Evolutionary conservation across 2,797 vertebrate species (phyloP), one percentile per base, ranked within the genome.

Genomic region (Myotis findleyi): DNA sequence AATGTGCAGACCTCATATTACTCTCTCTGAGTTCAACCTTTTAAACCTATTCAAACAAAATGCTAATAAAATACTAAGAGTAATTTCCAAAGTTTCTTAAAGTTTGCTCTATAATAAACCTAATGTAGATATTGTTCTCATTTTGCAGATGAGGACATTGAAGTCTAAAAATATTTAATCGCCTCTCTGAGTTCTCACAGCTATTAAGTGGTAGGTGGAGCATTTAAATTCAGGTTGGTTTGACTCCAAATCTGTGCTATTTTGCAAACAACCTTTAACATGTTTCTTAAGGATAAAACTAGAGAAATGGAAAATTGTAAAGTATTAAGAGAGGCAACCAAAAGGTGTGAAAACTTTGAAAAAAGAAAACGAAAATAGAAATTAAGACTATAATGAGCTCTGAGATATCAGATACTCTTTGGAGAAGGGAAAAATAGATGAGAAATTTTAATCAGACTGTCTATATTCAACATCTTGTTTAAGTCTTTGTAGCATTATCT

Each of bases 401-500:
- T 41, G 30, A 96, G 57, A 88, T 53, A 91, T 72, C 21, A 75
- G 53, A 69, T 72, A 86, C 21, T 81, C 87, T 96, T 91, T 75
- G 30, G 49, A 51, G 44, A 93, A 77, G 41, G 33, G 3, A 68
- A 92, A 87, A 84, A 72, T 20, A 36, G 27, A 66, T 93, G 49
- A 80, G 76, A 93, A 77, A 72, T 38, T 95, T 95, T 89, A 93
- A 95, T 91, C 57, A 76, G 91, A 83, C 38, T 88, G 93, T 89
- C 53, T 88, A 72, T 87, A 81, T 87, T 91, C 87, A 49, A 55
- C 49, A 79, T 87, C 44, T 92, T 92, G 90, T 86, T 64, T 85
- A 88, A 83, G 66, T 71, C 53, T 91, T 89, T 91, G 17, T 8
- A 87, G 7, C 9, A 89, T 91, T 80, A 51, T 83, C 27, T 90